Evolutionary conservation across 2,797 vertebrate genomes (phyloP).

Genomic region (Malacoctenus gilli): DNA sequence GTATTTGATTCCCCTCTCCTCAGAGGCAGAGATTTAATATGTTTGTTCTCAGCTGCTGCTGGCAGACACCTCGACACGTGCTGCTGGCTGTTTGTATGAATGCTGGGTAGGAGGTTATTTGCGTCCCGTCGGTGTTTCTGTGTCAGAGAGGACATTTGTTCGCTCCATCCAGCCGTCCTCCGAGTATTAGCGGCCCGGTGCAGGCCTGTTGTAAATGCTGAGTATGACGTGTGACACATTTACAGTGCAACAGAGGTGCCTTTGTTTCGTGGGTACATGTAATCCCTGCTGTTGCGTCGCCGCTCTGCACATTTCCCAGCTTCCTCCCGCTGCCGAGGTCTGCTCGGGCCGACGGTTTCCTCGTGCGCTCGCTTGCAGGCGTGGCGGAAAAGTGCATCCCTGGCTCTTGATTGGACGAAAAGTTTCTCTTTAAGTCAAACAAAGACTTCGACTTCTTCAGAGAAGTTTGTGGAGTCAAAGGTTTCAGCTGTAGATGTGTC

Average conservation of each 20-base stretch:
- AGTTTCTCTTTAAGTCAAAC: conserved; percentile 7
- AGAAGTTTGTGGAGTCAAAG: not conserved
- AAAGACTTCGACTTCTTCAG: not conserved
- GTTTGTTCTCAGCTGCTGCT: conserved; percentile 41
- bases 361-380: conserved; percentile 1
- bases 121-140: conserved; percentile 19
- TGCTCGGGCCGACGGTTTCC: conserved; percentile 23
- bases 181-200: too few relatives aligned
- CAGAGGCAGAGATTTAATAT: conserved; percentile 40
- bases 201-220: not conserved
- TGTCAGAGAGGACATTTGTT: conserved; percentile 29
- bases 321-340: conserved; percentile 1
- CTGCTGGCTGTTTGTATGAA: conserved; percentile 29
- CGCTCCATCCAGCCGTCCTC: conserved; percentile 5
- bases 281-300: not conserved
- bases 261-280: conserved; percentile 15
- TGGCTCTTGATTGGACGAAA: conserved; percentile 11
- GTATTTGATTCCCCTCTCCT: conserved; percentile 8
- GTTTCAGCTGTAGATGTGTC: not conserved
- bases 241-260: conserved; percentile 11
- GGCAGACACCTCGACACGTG: conserved; percentile 17
- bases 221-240: conserved; percentile 1
- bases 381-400: conserved; percentile 5
- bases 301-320: not conserved
- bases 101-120: conserved; percentile 29